A percentile compares a stretch with the other conserved stretches of the same genome.
Conservation (phyloP, 2,797 vertebrate genomes). For the Cheracebus regulus region DNA sequence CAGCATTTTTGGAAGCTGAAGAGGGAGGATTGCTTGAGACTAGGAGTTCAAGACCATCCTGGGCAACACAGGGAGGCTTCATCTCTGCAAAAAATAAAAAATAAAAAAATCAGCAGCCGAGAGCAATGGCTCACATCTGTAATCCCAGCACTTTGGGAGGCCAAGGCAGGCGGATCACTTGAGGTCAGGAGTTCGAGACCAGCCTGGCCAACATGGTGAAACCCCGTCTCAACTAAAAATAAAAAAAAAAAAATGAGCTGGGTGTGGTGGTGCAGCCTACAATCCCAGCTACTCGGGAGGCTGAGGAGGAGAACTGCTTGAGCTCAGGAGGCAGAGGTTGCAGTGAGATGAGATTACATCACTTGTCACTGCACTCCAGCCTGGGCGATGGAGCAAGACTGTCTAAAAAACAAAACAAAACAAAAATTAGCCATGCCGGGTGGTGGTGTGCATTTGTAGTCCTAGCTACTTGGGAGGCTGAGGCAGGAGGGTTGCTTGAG, state of each 20-base stretch:
- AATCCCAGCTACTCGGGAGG: not conserved
- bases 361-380: not conserved
- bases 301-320: not conserved
- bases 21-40: not conserved
- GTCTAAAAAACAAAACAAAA: not conserved
- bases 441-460: not conserved
- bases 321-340: not conserved
- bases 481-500: not conserved
- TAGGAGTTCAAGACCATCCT: not conserved
- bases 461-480: not conserved
- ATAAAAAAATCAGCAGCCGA: not conserved
- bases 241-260: not conserved
- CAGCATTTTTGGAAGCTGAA: not conserved
- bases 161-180: not conserved
- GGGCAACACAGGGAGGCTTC: not conserved
- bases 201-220: not conserved
- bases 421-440: not conserved
- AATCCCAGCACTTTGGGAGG: not conserved
- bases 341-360: not conserved
- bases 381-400: not conserved
- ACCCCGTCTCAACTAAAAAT: not conserved
- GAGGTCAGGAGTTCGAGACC: not conserved
- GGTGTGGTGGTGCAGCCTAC: not conserved
- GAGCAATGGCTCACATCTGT: not conserved
- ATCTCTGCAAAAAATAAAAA: not conserved